Evolutionary conservation across 2,888 invertebrate genomes (phyloP), one percentile per base, ranked within the genome.

Genomic region (Hirtodrosophila trivittata): DNA sequence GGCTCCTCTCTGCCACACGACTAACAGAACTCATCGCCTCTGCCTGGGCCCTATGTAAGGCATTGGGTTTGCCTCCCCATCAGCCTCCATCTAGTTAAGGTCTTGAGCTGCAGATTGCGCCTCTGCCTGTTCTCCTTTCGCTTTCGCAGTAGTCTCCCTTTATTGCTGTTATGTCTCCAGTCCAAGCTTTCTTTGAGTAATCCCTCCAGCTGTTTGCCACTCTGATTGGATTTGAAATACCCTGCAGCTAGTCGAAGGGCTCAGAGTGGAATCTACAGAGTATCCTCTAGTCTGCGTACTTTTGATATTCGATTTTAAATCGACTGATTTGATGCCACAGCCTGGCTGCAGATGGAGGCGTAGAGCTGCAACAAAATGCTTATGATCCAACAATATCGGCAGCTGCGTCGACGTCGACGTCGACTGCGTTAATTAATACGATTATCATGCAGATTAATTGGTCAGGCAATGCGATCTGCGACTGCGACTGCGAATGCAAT

Each of bases 31-130:
- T 52, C 58, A 51, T 47, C 21, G 46, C 30, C 46, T 21, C n/a
- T 56, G 67, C 38, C 41, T 37, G 37, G 47, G 39, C 52, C 43
- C 57, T 77, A 82, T 84, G 80, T 80, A 80, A 85, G 80, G 78
- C 80, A 81, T 75, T 80, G 78, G 85, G 85, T 84, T 81, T 74
- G 74, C 25, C 38, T n/a, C n/a, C n/a, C n/a, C n/a, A n/a, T n/a
- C n/a, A n/a, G n/a, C 41, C 13, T 41, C 9, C 25, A 33, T 33
- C 18, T 10, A 9, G 9, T 32, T 21, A 14, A 30, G 21, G 18
- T n/a, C n/a, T n/a, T n/a, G n/a, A n/a, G n/a, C 7, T n/a, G n/a
- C 12, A 14, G 33, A n/a, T n/a, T n/a, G n/a, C n/a, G n/a, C n/a
- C n/a, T n/a, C n/a, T n/a, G n/a, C n/a, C n/a, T n/a, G n/a, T n/a